A percentile compares a stretch with the other conserved stretches of the same genome.
Evolutionary conservation across 2,888 invertebrate genomes (phyloP).

Genomic region (Ditula angustiorana): DNA sequence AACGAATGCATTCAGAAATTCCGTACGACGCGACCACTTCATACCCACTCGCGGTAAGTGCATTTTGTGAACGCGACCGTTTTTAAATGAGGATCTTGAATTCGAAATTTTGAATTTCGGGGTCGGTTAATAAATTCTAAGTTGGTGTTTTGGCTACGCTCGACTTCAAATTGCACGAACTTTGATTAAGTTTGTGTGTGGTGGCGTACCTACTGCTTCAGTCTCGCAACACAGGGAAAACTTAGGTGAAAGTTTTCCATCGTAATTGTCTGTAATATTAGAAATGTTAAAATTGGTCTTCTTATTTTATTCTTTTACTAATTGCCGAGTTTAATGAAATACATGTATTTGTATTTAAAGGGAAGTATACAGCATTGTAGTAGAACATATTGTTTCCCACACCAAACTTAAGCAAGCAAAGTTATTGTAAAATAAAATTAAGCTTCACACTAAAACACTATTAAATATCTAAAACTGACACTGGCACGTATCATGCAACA

Average conservation of each 20-base stretch:
- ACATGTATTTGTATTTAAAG: too few relatives aligned
- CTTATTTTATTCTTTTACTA: too few relatives aligned
- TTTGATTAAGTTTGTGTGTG: background rate
- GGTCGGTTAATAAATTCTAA: slow-evolving; percentile 27
- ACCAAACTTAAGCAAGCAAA: too few relatives aligned
- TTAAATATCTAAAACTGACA: too few relatives aligned
- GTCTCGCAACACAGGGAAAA: background rate
- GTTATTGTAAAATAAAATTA: too few relatives aligned
- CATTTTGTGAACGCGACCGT: slow-evolving; percentile 45
- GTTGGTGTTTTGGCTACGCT: background rate
- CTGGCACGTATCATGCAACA: too few relatives aligned
- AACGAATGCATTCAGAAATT: slow-evolving; percentile 60
- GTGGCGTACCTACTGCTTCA: background rate
- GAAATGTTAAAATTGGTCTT: too few relatives aligned
- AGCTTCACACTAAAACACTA: too few relatives aligned
- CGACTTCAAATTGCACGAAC: background rate
- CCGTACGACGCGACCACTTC: slow-evolving; percentile 51
- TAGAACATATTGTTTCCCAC: too few relatives aligned
- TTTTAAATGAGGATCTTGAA: slow-evolving; percentile 42
- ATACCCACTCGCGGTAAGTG: slow-evolving; percentile 53
- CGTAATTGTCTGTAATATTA: background rate
- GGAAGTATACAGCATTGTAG: too few relatives aligned
- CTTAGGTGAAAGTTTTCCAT: background rate
- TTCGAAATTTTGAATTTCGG: slow-evolving; percentile 38
- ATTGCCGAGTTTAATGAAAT: too few relatives aligned